phyloP scores from a whole-genome alignment of 2,113 vertebrate genomes.

The Clarias gariepinus region DNA sequence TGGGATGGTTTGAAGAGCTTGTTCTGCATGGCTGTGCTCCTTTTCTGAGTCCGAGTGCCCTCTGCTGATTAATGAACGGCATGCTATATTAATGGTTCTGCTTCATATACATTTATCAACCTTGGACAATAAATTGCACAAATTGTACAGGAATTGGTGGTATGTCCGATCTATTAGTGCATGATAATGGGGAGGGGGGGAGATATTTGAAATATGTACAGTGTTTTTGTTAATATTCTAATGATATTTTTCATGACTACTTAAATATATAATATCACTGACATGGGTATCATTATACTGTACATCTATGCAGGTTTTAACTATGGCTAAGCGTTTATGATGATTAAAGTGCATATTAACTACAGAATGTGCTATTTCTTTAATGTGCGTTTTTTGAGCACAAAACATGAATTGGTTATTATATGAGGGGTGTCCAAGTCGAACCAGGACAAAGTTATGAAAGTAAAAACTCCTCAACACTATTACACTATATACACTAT shows the following conservation, averaged over 20 bases:
- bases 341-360: neutral
- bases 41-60: constrained; percentile 38
- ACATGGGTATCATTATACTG: neutral
- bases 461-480: too few species aligned
- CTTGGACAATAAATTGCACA: neutral
- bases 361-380: neutral
- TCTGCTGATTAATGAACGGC: constrained; percentile 52
- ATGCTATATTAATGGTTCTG: constrained; percentile 45
- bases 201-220: neutral
- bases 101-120: neutral
- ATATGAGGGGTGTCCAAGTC: too few species aligned
- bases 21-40: neutral
- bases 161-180: neutral
- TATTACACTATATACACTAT: too few species aligned
- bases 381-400: neutral
- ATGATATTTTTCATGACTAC: neutral
- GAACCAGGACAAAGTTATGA: too few species aligned
- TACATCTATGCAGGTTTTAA: neutral
- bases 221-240: neutral
- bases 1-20: neutral
- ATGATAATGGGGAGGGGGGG: too few species aligned
- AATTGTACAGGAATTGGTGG: neutral
- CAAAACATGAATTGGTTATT: neutral
- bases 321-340: neutral
- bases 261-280: neutral